Evolutionary conservation across 2,113 vertebrate genomes (phyloP).

Genomic region (Etia nguti): DNA sequence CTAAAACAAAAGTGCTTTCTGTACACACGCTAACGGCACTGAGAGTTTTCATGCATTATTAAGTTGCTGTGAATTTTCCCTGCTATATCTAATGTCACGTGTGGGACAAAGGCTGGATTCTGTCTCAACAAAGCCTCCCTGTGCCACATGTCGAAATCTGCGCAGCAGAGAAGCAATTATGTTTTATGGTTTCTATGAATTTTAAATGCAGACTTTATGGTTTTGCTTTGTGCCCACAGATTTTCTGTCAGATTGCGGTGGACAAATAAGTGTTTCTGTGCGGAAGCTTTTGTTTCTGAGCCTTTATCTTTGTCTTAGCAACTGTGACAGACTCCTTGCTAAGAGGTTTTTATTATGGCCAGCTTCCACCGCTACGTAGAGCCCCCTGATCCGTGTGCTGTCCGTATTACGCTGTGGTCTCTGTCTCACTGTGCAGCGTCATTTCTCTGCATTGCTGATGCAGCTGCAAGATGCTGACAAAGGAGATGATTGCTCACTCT

Average conservation of each 20-base stretch:
- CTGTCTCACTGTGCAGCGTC: neutral
- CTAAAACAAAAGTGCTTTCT: conserved; percentile 10
- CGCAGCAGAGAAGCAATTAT: conserved; percentile 16
- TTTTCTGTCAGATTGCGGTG: neutral
- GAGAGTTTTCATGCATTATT: conserved; percentile 21
- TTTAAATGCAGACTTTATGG: neutral
- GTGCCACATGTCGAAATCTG: neutral
- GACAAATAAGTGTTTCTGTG: neutral
- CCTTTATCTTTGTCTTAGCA: neutral
- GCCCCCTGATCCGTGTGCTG: neutral
- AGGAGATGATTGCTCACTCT: conserved; percentile 7
- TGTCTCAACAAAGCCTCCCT: conserved; percentile 23
- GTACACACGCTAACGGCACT: neutral
- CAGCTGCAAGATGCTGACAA: conserved; percentile 33
- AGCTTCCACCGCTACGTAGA: neutral
- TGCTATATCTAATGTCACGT: conserved; percentile 3
- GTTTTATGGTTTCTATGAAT: conserved; percentile 16
- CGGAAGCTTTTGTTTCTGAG: neutral
- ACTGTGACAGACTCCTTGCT: neutral
- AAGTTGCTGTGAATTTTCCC: neutral
- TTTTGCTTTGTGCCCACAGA: neutral
- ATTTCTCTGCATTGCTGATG: conserved; percentile 51
- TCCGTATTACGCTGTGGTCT: neutral
- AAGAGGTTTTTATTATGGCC: neutral
- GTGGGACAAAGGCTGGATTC: conserved; percentile 16